Evolutionary conservation across 2,888 invertebrate genomes (phyloP).

Genomic region (Trichopria drosophilae): DNA sequence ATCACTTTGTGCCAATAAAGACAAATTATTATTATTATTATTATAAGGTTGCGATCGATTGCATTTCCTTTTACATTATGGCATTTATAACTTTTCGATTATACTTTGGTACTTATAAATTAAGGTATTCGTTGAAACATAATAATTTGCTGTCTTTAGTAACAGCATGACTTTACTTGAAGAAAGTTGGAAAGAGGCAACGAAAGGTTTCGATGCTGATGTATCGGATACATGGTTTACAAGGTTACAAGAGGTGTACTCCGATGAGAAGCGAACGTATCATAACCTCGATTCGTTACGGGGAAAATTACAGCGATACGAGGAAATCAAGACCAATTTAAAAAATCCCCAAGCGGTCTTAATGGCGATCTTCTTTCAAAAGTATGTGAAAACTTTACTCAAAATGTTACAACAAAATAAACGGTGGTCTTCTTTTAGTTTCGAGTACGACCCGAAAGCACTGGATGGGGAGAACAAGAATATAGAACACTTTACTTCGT

Average conservation of each 20-base stretch:
- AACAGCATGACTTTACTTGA: conserved; percentile 42
- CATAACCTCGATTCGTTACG: conserved; percentile 60
- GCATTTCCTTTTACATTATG: no score
- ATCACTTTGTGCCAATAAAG: no score
- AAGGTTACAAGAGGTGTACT: conserved; percentile 55
- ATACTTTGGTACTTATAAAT: no score
- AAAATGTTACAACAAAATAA: neutral
- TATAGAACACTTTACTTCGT: conserved; percentile 61
- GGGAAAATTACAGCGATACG: conserved; percentile 59
- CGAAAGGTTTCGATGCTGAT: conserved; percentile 47
- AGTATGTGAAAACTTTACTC: conserved; percentile 55
- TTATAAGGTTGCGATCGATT: no score
- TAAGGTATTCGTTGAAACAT: neutral
- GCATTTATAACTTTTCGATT: no score
- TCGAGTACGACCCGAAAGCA: conserved; percentile 64
- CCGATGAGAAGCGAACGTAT: conserved; percentile 59
- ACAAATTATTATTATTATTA: no score
- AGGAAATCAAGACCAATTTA: conserved; percentile 57
- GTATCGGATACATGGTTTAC: conserved; percentile 56
- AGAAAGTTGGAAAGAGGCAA: conserved; percentile 55
- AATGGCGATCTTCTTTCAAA: conserved; percentile 63
- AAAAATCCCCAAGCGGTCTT: conserved; percentile 59
- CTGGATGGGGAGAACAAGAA: conserved; percentile 63
- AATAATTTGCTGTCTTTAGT: neutral
- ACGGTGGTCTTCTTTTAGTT: conserved; percentile 52